Conservation (phyloP, 2,888 invertebrate genomes). For the Rhingia campestris region DNA sequence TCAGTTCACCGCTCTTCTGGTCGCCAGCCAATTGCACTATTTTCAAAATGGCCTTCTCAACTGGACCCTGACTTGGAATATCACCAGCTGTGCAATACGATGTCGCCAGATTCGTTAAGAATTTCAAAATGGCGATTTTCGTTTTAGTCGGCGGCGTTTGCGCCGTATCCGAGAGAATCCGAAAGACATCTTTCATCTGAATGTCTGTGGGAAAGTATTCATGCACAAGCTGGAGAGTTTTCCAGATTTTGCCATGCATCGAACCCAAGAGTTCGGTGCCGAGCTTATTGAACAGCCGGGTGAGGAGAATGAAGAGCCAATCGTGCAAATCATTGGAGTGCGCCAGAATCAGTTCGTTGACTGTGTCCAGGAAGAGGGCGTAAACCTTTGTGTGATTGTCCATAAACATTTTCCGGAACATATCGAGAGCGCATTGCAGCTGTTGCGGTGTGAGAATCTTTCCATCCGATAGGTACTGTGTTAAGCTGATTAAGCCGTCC, state of each 20-base stretch:
- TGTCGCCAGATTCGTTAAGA: constrained; percentile 88
- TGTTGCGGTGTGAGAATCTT: constrained; percentile 85
- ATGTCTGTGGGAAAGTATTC: constrained; percentile 87
- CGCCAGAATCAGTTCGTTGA: constrained; percentile 93
- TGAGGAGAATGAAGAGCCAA: constrained; percentile 96
- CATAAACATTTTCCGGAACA: constrained; percentile 98
- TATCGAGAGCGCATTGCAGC: constrained; percentile 92
- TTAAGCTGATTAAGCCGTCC: constrained; percentile 93
- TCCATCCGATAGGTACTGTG: constrained; percentile 86
- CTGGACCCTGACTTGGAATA: constrained; percentile 82
- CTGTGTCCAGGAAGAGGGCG: constrained; percentile 95
- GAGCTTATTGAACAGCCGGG: constrained; percentile 92
- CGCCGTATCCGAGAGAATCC: constrained; percentile 94
- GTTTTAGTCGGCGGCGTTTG: constrained; percentile 95
- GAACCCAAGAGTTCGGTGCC: constrained; percentile 96
- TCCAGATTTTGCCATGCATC: constrained; percentile 94
- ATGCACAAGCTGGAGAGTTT: constrained; percentile 90
- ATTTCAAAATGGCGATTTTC: constrained; percentile 89
- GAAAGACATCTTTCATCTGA: constrained; percentile 86
- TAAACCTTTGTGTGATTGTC: constrained; percentile 98
- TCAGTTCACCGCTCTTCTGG: constrained; percentile 88
- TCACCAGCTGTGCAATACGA: constrained; percentile 84
- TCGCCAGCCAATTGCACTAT: constrained; percentile 88
- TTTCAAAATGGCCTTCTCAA: constrained; percentile 88
- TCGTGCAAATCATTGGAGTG: constrained; percentile 94